These are phyloP conservation scores for Setophaga petechia DNA, from an alignment of 2,113 vertebrate genomes.

Conservation along the genomic window DNA sequence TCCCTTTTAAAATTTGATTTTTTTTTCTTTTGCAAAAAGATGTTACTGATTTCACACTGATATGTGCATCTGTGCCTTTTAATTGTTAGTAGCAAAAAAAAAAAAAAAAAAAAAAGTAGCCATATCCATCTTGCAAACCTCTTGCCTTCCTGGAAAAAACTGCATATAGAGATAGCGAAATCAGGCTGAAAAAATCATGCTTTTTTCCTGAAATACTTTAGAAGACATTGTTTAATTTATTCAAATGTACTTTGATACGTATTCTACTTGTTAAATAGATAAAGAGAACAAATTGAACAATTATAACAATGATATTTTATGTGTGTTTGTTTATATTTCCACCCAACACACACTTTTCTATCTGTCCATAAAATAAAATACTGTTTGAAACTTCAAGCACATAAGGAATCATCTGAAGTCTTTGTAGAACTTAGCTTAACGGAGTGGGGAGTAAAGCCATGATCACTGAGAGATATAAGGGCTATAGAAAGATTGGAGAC, in stretches of 20 bases:
- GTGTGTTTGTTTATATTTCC: background rate
- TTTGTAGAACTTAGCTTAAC: background rate
- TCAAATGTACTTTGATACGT: background rate
- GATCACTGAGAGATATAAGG: background rate
- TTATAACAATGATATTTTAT: background rate
- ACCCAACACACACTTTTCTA: background rate
- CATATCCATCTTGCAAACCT: background rate
- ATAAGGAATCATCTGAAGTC: background rate
- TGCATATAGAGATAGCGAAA: background rate
- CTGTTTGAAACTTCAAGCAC: background rate
- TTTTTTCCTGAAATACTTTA: background rate
- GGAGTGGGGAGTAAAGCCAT: background rate
- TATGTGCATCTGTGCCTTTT: background rate
- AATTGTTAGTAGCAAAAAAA: background rate
- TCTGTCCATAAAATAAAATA: background rate
- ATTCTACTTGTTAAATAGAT: background rate
- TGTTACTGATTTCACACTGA: background rate
- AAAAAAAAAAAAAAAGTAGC: background rate
- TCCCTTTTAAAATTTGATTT: background rate
- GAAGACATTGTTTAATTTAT: background rate
- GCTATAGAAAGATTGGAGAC: background rate
- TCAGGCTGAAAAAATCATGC: background rate
- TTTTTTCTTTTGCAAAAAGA: background rate
- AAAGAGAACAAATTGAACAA: background rate
- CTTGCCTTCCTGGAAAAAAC: background rate